Evolutionary conservation across 2,797 vertebrate genomes (phyloP), one percentile per base, ranked within the genome.

Genomic region (Rhinella marina): DNA sequence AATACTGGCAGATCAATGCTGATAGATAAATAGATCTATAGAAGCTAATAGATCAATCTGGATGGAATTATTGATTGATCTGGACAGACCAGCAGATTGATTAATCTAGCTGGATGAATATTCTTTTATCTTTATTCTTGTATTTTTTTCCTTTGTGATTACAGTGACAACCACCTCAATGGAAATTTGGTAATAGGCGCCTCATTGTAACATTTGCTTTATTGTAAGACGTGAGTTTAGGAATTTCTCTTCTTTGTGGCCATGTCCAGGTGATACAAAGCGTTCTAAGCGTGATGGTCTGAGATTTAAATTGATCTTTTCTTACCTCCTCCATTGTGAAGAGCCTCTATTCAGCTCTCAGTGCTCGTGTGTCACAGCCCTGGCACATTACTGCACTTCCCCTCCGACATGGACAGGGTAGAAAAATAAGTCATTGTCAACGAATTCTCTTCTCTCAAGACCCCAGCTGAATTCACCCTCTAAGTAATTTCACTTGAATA

Each of bases 401-500:
- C 59, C 32, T 81, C 19, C 76, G 25, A 48, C 27, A 78, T 64
- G 72, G 32, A 61, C 32, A 25, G 10, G 75, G n/a, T 52, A 75
- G 68, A 75, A 48, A 59, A 61, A 59, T 50, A 64, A 62, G 57
- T 61, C 32, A 64, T 81, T 81, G 56, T 62, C 82, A 27, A 50
- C 19, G 75, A 48, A 27, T 19, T 84, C 82, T 85, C 57, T 52
- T 75, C 57, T 61, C 59, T 85, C 32, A 10, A 54, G 73, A 76
- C 50, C 48, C 25, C 48, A 12, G 66, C 66, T 68, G 64, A 52
- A 76, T 85, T 66, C 41, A 61, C 16, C 41, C 83, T 77, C 76
- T 85, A 16, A 75, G 82, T 84, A 25, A 85, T 64, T 77, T 77
- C 32, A 41, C 83, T 64, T 52, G 56, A 77, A 85, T 50, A 85